phyloP scores from a whole-genome alignment of 2,113 vertebrate species.

The Tursiops truncatus region DNA sequence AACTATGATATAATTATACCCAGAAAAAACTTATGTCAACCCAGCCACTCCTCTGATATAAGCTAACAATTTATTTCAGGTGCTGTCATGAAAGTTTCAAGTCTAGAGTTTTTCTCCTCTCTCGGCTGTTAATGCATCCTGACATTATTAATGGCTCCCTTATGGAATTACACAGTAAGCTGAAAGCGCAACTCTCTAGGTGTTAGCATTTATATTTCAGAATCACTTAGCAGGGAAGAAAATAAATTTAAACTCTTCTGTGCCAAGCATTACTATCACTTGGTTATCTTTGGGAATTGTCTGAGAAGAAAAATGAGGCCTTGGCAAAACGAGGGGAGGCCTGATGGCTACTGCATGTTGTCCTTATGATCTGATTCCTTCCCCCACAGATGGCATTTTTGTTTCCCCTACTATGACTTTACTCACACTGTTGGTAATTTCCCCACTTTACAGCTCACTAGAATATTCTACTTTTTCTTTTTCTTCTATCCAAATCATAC shows the following conservation, averaged over 20 bases:
- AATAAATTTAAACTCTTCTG: conserved; percentile 58
- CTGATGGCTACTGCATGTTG: neutral
- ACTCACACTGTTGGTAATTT: neutral
- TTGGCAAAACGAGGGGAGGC: neutral
- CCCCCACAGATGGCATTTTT: neutral
- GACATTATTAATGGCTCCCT: conserved; percentile 88
- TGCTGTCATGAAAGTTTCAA: conserved; percentile 39
- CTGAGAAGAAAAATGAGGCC: conserved; percentile 27
- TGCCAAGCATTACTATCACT: neutral
- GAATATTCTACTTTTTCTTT: neutral
- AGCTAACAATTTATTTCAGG: conserved; percentile 52
- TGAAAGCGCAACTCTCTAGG: conserved; percentile 85
- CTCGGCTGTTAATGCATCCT: conserved; percentile 84
- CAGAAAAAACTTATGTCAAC: neutral
- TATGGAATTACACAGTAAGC: conserved; percentile 86
- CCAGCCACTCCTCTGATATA: neutral
- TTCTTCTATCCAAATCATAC: neutral
- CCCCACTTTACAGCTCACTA: neutral
- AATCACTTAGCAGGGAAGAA: conserved; percentile 75
- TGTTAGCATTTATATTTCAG: conserved; percentile 89
- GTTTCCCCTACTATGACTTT: neutral
- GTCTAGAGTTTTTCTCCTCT: conserved; percentile 71
- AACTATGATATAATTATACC: conserved; percentile 21
- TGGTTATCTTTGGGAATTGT: conserved; percentile 2
- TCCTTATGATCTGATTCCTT: neutral